Evolutionary conservation across 1,140 invertebrate genomes (phyloP).

Genomic region (Drosophila pallidifrons): DNA sequence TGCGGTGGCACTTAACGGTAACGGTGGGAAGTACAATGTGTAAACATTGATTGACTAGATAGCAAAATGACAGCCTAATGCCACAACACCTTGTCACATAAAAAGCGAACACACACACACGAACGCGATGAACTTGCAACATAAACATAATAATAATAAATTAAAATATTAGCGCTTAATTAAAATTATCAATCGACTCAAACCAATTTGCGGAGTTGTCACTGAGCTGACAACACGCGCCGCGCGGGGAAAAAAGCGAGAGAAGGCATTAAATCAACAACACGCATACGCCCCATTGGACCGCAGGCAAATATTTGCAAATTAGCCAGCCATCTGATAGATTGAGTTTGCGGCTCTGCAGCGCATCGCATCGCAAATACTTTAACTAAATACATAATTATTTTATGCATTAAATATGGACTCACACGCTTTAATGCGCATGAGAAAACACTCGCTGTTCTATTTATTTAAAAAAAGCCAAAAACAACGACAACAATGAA

Average conservation of each 20-base stretch:
- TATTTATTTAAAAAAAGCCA: constrained; percentile 24
- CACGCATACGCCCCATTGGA: constrained; percentile 46
- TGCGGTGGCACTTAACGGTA: neutral
- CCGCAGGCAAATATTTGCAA: constrained; percentile 13
- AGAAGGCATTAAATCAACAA: constrained; percentile 33
- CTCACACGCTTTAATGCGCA: constrained; percentile 26
- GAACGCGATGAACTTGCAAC: constrained; percentile 41
- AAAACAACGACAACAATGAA: neutral
- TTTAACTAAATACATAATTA: constrained; percentile 54
- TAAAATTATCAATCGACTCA: constrained; percentile 73
- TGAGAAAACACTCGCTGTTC: constrained; percentile 12
- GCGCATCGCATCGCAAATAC: constrained; percentile 43
- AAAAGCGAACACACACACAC: constrained; percentile 45
- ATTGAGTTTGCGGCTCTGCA: constrained; percentile 12
- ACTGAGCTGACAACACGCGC: constrained; percentile 26
- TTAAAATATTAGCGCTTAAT: constrained; percentile 84
- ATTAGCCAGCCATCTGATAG: constrained; percentile 6
- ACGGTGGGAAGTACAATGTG: neutral
- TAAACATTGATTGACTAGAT: constrained; percentile 50
- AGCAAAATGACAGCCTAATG: constrained; percentile 39
- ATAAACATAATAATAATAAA: constrained; percentile 72
- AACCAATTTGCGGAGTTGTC: constrained; percentile 45
- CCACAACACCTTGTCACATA: constrained; percentile 57
- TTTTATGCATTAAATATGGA: constrained; percentile 32
- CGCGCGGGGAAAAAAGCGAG: neutral